Base-by-base conservation (phyloP, 2,113 vertebrate genomes). In the Aplodontia rufa region DNA sequence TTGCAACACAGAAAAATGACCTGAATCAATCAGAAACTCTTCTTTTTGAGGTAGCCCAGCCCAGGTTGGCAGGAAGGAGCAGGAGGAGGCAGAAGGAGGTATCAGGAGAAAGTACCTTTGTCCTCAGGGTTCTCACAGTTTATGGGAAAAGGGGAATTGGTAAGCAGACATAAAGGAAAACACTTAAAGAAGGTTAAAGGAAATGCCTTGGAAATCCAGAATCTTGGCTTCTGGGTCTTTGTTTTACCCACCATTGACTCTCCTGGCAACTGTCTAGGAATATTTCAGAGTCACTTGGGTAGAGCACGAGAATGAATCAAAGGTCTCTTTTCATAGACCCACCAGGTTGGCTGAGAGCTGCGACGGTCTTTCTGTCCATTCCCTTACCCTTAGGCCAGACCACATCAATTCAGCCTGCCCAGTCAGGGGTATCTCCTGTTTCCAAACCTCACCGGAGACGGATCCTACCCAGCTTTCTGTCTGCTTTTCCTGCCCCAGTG, bases 221-320 rank as follows among this genome's bases (percentile, higher is more conserved):
- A 62, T 95, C 60, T 91, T 97, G 95, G 92, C 96, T 93, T 45
- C 40, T 40, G 49, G 58, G 17, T 95, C 91, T 97, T 80, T 89
- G 88, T 96, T 96, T 96, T 14, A 96, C 79, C 94, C 79, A 93
- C 95, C 93, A 94, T 94, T 91, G 89, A 97, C 49, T 95, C 82
- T 97, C 86, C 83, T 97, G 97, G 97, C 97, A 97, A 89, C 95
- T 96, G 91, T 97, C 96, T 97, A 97, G 97, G 96, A 97, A 97
- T 97, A 96, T 97, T 97, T 97, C 95, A 94, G 97, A 83, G 86
- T 96, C 75, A 93, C 79, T 97, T 94, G 95, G 89, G 91, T 96
- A 96, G 79, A 95, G 89, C 82, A 93, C 3, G 82, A 95, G 86
- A 97, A 83, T 97, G 93, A 97, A 97, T 97, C 96, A 97, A 95